Evolutionary conservation across 2,797 vertebrate genomes (phyloP).

Genomic region (Gallinago solitaria): DNA sequence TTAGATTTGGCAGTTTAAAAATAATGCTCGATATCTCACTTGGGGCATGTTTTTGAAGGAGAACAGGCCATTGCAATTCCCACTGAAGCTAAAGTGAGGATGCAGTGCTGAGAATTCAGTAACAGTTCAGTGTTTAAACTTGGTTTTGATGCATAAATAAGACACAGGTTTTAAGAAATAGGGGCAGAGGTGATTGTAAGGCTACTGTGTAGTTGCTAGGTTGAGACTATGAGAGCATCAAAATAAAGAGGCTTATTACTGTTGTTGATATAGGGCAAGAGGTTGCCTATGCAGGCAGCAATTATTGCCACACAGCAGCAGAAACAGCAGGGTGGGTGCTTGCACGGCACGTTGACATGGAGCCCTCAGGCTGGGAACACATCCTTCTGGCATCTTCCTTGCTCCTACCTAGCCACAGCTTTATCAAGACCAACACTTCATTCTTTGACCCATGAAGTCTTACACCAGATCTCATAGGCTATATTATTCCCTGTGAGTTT

Average conservation of each 20-base stretch:
- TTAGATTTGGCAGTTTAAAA: background rate
- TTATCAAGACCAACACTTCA: background rate
- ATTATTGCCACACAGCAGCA: background rate
- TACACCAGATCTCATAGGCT: background rate
- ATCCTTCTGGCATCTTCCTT: background rate
- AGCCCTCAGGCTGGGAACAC: background rate
- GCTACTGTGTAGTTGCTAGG: background rate
- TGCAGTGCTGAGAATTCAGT: background rate
- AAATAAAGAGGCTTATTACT: background rate
- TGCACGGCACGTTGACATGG: accelerated
- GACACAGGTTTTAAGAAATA: background rate
- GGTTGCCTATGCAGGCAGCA: background rate
- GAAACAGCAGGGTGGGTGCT: accelerated
- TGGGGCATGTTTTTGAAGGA: background rate
- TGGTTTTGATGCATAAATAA: background rate
- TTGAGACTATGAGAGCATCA: background rate
- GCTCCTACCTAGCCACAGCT: background rate
- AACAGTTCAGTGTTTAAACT: background rate
- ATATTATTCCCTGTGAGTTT: background rate
- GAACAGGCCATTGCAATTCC: background rate
- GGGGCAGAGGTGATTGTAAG: background rate
- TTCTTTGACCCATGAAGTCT: background rate
- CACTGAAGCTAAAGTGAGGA: background rate
- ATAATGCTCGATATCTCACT: background rate
- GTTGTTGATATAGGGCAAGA: background rate